A percentile compares a stretch with the other conserved stretches of the same genome.
Evolutionary conservation across 2,797 vertebrate species (phyloP).

Genomic region (Hydrolagus colliei): DNA sequence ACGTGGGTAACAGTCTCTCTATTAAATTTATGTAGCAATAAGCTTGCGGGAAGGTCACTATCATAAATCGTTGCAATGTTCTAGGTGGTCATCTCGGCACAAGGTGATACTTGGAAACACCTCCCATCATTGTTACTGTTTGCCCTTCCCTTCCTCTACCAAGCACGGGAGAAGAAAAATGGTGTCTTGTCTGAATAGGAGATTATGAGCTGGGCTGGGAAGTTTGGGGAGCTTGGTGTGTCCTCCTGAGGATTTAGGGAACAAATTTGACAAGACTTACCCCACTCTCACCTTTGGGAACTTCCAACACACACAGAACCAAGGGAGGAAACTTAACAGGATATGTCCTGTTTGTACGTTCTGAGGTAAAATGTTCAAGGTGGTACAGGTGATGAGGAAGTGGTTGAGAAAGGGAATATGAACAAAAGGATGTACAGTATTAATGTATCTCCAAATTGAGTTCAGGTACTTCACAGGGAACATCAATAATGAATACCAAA

Average conservation of each 20-base stretch:
- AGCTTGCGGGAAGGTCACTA: too few species aligned
- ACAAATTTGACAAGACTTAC: neutral
- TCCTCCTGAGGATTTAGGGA: neutral
- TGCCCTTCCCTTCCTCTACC: neutral
- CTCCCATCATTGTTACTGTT: neutral
- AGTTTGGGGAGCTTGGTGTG: neutral
- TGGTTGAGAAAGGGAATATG: neutral
- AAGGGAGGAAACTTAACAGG: neutral
- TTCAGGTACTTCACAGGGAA: neutral
- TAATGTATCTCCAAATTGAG: neutral
- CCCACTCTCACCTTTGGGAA: neutral
- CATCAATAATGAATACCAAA: neutral
- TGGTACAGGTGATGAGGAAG: neutral
- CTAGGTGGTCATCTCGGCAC: neutral
- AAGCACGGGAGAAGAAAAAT: neutral
- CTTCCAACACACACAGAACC: neutral
- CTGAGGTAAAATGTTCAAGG: too few species aligned
- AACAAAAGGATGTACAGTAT: neutral
- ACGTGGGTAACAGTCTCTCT: too few species aligned
- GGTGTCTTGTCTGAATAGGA: neutral
- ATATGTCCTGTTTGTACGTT: neutral
- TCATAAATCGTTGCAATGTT: too few species aligned
- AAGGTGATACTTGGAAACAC: neutral
- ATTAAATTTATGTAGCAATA: too few species aligned
- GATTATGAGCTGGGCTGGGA: neutral